Percentiles rank a stretch among this genome's conserved stretches.
These are phyloP conservation scores for Andricus grossulariae DNA, from an alignment of 1,140 invertebrate genomes.

Conservation along the genomic window DNA sequence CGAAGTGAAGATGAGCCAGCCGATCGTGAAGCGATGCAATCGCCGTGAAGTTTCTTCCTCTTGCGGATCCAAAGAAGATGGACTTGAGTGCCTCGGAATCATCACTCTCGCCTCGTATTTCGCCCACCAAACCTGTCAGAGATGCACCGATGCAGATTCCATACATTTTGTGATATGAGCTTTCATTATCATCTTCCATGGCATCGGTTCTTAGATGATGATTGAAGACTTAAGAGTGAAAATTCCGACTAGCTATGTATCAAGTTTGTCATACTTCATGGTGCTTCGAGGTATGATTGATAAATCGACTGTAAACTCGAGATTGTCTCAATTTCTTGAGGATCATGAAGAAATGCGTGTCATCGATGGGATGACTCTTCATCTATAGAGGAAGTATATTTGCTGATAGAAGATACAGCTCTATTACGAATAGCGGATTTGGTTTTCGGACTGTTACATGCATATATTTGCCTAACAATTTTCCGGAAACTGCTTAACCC, in stretches of 20 bases:
- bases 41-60: conserved; percentile 29
- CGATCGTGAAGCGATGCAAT: conserved; percentile 20
- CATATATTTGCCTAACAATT: conserved; percentile 55
- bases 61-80: conserved; percentile 11
- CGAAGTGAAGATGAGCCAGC: conserved; percentile 24
- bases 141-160: conserved; percentile 38
- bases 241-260: neutral
- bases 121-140: conserved; percentile 41
- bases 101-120: conserved; percentile 33
- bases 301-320: neutral
- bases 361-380: no score
- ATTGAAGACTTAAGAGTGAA: neutral
- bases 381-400: neutral
- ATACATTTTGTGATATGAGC: neutral
- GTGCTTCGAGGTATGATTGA: neutral
- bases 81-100: conserved; percentile 19
- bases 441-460: conserved; percentile 46
- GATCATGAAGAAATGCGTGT: no score
- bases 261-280: neutral
- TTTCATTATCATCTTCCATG: neutral
- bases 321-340: conserved; percentile 1
- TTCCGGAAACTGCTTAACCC: conserved; percentile 36
- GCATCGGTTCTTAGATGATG: conserved; percentile 1
- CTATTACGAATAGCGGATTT: conserved; percentile 42
- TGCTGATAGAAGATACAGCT: neutral